These are phyloP conservation scores for Caranx ignobilis DNA, from an alignment of 2,113 vertebrate species.

Conservation along the genomic window DNA sequence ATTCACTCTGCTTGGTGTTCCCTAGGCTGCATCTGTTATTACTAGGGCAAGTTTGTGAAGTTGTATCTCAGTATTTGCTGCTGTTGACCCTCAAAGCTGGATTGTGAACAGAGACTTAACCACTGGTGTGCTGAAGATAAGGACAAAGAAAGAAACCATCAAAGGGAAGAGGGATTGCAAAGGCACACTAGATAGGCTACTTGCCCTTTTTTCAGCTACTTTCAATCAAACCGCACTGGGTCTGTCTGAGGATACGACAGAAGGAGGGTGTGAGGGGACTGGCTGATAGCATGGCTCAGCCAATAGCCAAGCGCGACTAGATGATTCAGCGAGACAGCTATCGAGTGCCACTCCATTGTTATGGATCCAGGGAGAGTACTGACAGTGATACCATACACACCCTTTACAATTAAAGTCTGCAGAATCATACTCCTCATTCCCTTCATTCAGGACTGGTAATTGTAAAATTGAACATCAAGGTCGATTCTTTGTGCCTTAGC, in stretches of 20 bases:
- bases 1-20: constrained; percentile 51
- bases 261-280: constrained; percentile 15
- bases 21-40: constrained; percentile 53
- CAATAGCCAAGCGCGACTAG: constrained; percentile 46
- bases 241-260: constrained; percentile 55
- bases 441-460: constrained; percentile 53
- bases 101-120: constrained; percentile 69
- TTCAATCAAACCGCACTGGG: constrained; percentile 75
- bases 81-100: constrained; percentile 69
- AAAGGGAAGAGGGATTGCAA: constrained; percentile 74
- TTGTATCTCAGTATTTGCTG: constrained; percentile 51
- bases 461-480: constrained; percentile 61
- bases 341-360: constrained; percentile 66
- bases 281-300: constrained; percentile 48
- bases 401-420: constrained; percentile 42
- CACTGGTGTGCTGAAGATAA: constrained; percentile 74
- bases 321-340: constrained; percentile 72
- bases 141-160: constrained; percentile 75
- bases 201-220: constrained; percentile 76
- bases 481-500: constrained; percentile 72
- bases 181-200: constrained; percentile 86
- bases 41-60: constrained; percentile 47
- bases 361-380: constrained; percentile 68
- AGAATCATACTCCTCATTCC: constrained; percentile 50
- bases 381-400: constrained; percentile 63